Conservation (phyloP, 2,888 invertebrate genomes). For the Ferdinandea cuprea region DNA sequence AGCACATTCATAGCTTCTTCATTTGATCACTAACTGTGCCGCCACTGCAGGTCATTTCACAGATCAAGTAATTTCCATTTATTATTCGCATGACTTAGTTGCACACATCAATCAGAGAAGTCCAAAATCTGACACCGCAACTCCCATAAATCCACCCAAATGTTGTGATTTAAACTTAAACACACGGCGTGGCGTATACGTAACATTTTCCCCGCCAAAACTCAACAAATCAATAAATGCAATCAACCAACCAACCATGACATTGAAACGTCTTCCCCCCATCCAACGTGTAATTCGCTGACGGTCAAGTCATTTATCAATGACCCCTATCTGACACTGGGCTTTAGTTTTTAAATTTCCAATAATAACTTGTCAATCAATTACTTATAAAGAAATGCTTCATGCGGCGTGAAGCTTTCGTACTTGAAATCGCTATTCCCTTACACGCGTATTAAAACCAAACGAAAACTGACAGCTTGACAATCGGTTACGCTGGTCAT, state of each 20-base stretch:
- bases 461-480: slow-evolving; percentile 13
- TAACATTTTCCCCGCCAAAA: background rate
- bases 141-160: background rate
- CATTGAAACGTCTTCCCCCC: slow-evolving; percentile 42
- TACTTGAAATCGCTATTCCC: slow-evolving; percentile 17
- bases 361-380: slow-evolving; percentile 18
- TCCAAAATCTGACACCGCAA: no score
- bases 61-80: no score
- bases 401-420: slow-evolving; percentile 22
- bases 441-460: slow-evolving; percentile 3
- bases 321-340: slow-evolving; percentile 14
- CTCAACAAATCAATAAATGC: background rate
- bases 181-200: slow-evolving; percentile 35
- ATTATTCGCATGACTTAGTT: no score
- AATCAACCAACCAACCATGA: slow-evolving; percentile 11
- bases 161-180: background rate
- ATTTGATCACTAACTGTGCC: no score
- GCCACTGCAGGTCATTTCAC: no score
- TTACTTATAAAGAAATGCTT: background rate
- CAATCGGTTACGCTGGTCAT: slow-evolving; percentile 8
- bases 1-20: no score
- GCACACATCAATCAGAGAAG: no score
- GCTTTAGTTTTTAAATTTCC: slow-evolving; percentile 4
- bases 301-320: slow-evolving; percentile 7
- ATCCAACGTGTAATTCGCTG: background rate